Evolutionary conservation across 2,797 vertebrate genomes (phyloP), one percentile per base, ranked within the genome.

Genomic region (Alca torda): DNA sequence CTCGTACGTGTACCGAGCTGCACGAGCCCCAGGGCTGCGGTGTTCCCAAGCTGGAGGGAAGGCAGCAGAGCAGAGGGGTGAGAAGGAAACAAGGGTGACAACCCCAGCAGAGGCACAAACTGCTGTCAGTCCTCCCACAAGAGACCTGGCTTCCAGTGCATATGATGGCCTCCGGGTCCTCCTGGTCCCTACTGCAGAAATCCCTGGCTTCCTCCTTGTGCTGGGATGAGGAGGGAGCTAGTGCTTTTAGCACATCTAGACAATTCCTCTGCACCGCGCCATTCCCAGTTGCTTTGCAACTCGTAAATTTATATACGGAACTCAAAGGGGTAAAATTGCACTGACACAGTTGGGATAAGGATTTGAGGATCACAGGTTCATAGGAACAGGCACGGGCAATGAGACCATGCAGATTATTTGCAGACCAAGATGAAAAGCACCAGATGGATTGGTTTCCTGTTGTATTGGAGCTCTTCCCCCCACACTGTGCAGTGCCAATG

Each of bases 361-460:
- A 65, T 28, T 70, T 81, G 68, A 84, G n/a, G 24, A 91, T 73
- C 51, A 39, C 79, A 84, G 60, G 54, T 78, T 84, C 69, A 46
- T 31, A 75, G 45, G 30, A 90, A 70, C 31, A 86, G 78, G 48
- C 82, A 85, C 2, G 1, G 53, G 57, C 54, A 68, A 68, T 13
- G 30, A 64, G 46, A 86, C 41, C 35, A 33, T 28, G 31, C 3
- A 79, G 92, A 74, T 33, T 89, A n/a, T 59, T 85, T 82, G 63
- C 91, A 92, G 92, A 74, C 39, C 45, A 72, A 90, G 84, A 96
- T 65, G 51, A 96, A 93, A 96, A 87, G 54, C 41, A 63, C 46
- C 93, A 87, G 75, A 95, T 84, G 76, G 45, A 79, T 73, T 73
- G 43, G 82, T 78, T 96, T 92, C 93, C 90, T 92, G 84, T 46